Base-by-base conservation (phyloP, 2,888 invertebrate species). In the Diachrysia chrysitis region DNA sequence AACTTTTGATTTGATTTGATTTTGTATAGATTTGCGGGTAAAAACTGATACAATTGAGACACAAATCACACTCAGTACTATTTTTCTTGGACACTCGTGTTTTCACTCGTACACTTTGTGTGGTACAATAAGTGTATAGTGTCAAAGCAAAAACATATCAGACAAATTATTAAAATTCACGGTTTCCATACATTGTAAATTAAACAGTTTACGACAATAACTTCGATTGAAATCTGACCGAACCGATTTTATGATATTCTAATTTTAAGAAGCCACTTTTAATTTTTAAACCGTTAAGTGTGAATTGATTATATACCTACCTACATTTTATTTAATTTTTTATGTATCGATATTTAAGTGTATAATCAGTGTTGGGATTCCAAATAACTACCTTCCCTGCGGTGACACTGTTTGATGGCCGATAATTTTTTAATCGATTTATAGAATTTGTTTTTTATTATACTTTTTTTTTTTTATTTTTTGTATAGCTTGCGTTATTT, bases 341-440 rank as follows among this genome's bases (percentile, higher is more conserved):
- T 71, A 69, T 70, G 66, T 76, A 84, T 85, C 63, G 81, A 75
- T 77, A 76, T 83, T 83, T 83, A 84, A 82, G 73, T 70, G 74
- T 72, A 69, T 60, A 68, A 66, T 68, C 63, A 57, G 67, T 82
- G 71, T 74, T 71, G 70, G 76, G 17, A 61, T 63, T 65, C 54
- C 58, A 53, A 58, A 55, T 64, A 65, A 71, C 56, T 51, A 64
- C 21, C 60, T 72, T 64, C 81, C 83, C 81, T 32, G 78, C 61
- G 67, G 81, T 21, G 78, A 57, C 46, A 35, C 71, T 69, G 69
- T 72, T 56, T 69, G 70, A 78, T 78, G 68, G 71, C 71, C 81
- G 78, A 82, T 82, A 80, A 76, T 73, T 80, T 71, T 80, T 74
- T 79, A 75, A 82, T 76, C 64, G 69, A 70, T 82, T 80, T 58